These are phyloP conservation scores for Lacerta agilis DNA, from an alignment of 2,797 vertebrate species.

Conservation along the genomic window DNA sequence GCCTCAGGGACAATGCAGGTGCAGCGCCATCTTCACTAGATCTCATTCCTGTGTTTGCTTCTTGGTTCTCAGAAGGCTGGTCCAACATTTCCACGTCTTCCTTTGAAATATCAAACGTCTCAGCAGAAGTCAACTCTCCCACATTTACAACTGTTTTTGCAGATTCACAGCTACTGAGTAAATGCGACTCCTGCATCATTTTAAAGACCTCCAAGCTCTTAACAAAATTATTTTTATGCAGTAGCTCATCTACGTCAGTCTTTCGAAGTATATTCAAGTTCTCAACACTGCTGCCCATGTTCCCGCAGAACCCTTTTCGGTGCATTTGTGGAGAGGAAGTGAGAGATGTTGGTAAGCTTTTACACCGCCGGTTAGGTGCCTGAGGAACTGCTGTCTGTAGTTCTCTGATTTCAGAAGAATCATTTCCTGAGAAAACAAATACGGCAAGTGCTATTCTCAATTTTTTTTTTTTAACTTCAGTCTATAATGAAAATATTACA, in stretches of 20 bases:
- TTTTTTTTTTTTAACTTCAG: background rate
- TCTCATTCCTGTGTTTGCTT: conserved; percentile 66
- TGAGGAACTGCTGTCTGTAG: conserved; percentile 42
- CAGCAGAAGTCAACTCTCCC: conserved; percentile 53
- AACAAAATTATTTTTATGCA: conserved; percentile 57
- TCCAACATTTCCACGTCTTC: conserved; percentile 51
- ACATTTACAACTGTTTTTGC: conserved; percentile 88
- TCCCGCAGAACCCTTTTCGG: conserved; percentile 54
- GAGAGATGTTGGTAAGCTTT: conserved; percentile 83
- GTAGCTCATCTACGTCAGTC: conserved; percentile 58
- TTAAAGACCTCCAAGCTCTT: conserved; percentile 82
- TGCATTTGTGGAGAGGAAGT: conserved; percentile 77
- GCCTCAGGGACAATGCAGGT: conserved; percentile 80
- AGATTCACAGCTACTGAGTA: conserved; percentile 94
- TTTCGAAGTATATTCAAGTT: conserved; percentile 59
- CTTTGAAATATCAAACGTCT: conserved; percentile 60
- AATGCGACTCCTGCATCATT: conserved; percentile 81
- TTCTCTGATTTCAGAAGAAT: conserved; percentile 21
- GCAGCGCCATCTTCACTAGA: conserved; percentile 75
- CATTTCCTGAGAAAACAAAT: conserved; percentile 58
- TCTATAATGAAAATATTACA: background rate
- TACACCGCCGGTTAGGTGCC: conserved; percentile 77
- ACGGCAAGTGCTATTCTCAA: conserved; percentile 24
- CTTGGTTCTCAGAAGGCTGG: conserved; percentile 61
- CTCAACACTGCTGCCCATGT: conserved; percentile 61